These are phyloP conservation scores for Mellilla xanthometata DNA, from an alignment of 2,888 invertebrate genomes.

Conservation along the genomic window DNA sequence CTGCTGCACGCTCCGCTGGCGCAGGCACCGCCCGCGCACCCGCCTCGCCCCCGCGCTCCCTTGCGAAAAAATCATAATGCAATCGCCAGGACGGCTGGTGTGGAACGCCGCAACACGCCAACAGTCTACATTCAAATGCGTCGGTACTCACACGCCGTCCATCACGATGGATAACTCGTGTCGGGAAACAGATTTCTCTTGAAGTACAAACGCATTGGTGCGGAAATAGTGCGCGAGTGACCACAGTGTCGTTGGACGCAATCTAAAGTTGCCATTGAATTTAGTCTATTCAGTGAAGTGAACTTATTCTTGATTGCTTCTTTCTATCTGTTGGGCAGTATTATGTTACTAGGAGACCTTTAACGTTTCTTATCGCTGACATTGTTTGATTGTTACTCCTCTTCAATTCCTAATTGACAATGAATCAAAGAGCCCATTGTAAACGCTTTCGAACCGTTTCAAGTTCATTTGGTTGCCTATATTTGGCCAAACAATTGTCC, in stretches of 20 bases:
- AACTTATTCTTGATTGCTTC: conserved; percentile 52
- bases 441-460: conserved; percentile 45
- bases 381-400: conserved; percentile 4
- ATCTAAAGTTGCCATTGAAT: conserved; percentile 71
- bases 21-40: conserved; percentile 54
- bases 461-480: conserved; percentile 57
- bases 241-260: conserved; percentile 41
- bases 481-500: conserved; percentile 69
- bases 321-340: conserved; percentile 27
- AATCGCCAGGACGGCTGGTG: conserved; percentile 80
- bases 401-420: conserved; percentile 39
- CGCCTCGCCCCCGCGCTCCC: conserved; percentile 72
- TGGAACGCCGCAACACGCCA: conserved; percentile 78
- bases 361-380: too few species aligned
- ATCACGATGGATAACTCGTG: conserved; percentile 75
- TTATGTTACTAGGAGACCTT: neutral
- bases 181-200: conserved; percentile 75
- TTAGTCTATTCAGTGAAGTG: conserved; percentile 68
- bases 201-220: conserved; percentile 57
- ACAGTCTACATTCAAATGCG: conserved; percentile 80
- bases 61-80: conserved; percentile 82
- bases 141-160: conserved; percentile 80
- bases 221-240: conserved; percentile 53
- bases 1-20: conserved; percentile 76
- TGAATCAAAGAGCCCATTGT: conserved; percentile 37